A percentile compares a stretch with the other conserved stretches of the same genome.
Conservation (phyloP, 2,113 vertebrate genomes). For the Haplotaxodon microlepis region DNA sequence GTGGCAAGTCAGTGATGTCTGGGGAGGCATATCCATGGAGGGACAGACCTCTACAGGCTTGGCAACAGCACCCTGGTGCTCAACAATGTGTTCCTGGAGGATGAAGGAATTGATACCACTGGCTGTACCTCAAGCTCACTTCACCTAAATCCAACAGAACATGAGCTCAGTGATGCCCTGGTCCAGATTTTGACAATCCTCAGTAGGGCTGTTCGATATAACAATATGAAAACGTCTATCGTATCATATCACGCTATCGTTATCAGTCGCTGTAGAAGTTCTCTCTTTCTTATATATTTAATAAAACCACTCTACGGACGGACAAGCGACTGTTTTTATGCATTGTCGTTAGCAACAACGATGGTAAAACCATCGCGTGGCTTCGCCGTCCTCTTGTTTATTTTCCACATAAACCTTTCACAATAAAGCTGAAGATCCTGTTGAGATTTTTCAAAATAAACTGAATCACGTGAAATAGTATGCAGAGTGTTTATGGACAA, state of each 20-base stretch:
- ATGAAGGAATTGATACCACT: no score
- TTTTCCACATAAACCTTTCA: not conserved
- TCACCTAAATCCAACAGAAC: not conserved
- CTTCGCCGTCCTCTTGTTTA: not conserved
- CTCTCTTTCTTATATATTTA: not conserved
- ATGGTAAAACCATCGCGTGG: not conserved
- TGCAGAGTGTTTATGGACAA: no score
- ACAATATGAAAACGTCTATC: not conserved
- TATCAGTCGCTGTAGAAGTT: not conserved
- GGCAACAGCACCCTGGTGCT: no score
- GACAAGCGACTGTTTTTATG: not conserved
- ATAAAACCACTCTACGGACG: not conserved
- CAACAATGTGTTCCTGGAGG: no score
- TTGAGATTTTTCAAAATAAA: no score
- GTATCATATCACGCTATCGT: not conserved
- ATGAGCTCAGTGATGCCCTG: not conserved
- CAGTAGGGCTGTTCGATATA: not conserved
- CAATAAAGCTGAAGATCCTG: no score
- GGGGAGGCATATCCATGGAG: no score
- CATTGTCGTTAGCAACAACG: not conserved
- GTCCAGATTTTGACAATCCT: not conserved
- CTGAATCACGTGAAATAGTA: no score
- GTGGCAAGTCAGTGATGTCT: no score
- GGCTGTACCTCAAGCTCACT: not conserved
- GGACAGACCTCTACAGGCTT: no score